Percentiles rank a stretch among this genome's conserved stretches.
phyloP scores from a whole-genome alignment of 2,797 vertebrate genomes.

The Typhlichthys subterraneus region DNA sequence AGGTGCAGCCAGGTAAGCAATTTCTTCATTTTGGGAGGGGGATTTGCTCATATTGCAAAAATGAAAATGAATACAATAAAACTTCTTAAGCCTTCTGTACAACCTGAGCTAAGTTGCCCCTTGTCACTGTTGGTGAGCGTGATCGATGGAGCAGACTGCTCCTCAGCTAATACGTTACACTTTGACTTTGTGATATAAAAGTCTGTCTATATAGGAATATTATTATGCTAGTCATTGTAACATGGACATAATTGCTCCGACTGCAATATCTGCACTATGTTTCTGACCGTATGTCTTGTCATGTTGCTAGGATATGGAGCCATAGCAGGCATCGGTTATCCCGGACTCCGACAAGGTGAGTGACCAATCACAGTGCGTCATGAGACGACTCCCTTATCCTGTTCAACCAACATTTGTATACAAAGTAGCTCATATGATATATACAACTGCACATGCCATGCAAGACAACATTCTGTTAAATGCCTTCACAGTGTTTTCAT shows the following conservation, averaged over 20 bases:
- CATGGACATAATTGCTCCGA: conserved; percentile 9
- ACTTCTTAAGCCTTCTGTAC: conserved; percentile 4
- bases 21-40: background rate
- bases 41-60: background rate
- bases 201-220: conserved; percentile 19
- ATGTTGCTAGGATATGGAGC: conserved; percentile 68
- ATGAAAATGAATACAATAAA: conserved; percentile 7
- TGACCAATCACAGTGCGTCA: conserved; percentile 26
- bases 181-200: conserved; percentile 20
- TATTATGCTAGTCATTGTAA: conserved; percentile 12
- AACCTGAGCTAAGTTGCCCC: conserved; percentile 22
- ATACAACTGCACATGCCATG: background rate
- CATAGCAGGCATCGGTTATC: conserved; percentile 54
- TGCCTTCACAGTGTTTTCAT: too few relatives aligned
- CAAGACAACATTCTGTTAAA: background rate
- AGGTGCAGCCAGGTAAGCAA: conserved; percentile 58
- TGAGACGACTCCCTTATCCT: background rate
- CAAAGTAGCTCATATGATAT: background rate
- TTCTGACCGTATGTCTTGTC: conserved; percentile 10
- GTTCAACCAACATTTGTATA: conserved; percentile 12
- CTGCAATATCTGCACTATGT: conserved; percentile 17
- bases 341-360: conserved; percentile 65
- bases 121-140: conserved; percentile 21
- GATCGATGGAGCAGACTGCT: conserved; percentile 10
- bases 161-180: conserved; percentile 22